Percentiles rank a stretch among this genome's conserved stretches.
These are phyloP conservation scores for Drosophila nannoptera DNA, from an alignment of 1,140 invertebrate genomes.

Conservation along the genomic window DNA sequence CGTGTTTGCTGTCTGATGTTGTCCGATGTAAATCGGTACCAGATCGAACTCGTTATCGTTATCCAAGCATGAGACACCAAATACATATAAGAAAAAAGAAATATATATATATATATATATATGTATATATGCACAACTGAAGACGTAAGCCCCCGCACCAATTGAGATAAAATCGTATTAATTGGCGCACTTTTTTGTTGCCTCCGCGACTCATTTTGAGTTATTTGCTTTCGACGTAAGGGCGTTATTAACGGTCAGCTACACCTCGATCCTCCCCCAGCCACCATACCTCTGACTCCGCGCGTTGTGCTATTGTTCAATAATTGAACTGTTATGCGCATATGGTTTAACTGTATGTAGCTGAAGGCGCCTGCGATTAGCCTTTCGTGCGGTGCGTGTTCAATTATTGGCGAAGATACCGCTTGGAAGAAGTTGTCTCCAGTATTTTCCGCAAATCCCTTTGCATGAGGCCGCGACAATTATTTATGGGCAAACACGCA, in stretches of 20 bases:
- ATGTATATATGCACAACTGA: constrained; percentile 17
- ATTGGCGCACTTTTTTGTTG: constrained; percentile 51
- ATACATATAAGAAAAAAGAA: no score
- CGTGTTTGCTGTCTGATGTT: not conserved
- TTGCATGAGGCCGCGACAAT: not conserved
- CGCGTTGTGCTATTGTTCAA: constrained; percentile 18
- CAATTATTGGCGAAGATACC: constrained; percentile 25
- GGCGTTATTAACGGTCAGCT: constrained; percentile 22
- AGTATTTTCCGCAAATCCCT: constrained; percentile 40
- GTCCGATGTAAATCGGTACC: constrained; percentile 61
- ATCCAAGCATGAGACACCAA: constrained; percentile 56
- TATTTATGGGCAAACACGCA: not conserved
- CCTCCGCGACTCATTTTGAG: constrained; percentile 27
- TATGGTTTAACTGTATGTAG: constrained; percentile 13
- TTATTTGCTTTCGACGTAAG: constrained; percentile 51
- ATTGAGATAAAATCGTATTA: constrained; percentile 65
- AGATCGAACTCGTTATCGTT: constrained; percentile 74
- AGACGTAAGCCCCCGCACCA: constrained; percentile 21
- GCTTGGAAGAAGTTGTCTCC: constrained; percentile 41
- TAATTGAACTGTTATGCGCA: constrained; percentile 45
- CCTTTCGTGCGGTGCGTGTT: constrained; percentile 11
- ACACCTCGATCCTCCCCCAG: not conserved
- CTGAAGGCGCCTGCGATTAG: constrained; percentile 10
- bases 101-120: not conserved
- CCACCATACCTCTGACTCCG: not conserved